These are phyloP conservation scores for Abscondita cerata DNA, from an alignment of 2,888 invertebrate genomes.

Conservation along the genomic window DNA sequence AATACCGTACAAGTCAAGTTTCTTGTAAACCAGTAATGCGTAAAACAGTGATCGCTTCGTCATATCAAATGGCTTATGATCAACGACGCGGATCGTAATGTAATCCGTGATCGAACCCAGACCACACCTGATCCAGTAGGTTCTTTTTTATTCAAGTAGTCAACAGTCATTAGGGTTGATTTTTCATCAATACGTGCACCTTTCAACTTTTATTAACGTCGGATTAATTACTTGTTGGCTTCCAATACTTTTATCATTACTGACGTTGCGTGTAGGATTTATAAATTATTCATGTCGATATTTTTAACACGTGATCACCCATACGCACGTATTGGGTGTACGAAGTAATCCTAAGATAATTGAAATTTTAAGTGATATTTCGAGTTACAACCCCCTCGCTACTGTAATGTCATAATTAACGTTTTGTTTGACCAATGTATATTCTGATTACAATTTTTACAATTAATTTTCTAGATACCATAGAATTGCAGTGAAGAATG, in stretches of 20 bases:
- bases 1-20: constrained; percentile 17
- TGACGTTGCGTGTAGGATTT: not conserved
- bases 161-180: constrained; percentile 36
- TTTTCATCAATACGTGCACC: constrained; percentile 19
- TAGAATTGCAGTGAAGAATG: too few relatives aligned
- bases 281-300: constrained; percentile 32
- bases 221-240: constrained; percentile 7
- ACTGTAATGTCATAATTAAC: not conserved
- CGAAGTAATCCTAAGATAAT: constrained; percentile 56
- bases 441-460: not conserved
- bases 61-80: constrained; percentile 51
- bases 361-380: constrained; percentile 40
- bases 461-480: not conserved
- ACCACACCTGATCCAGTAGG: constrained; percentile 53
- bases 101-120: constrained; percentile 48
- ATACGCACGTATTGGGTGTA: constrained; percentile 48
- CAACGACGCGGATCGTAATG: constrained; percentile 48
- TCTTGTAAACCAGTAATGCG: constrained; percentile 38
- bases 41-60: constrained; percentile 53
- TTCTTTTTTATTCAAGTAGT: constrained; percentile 37
- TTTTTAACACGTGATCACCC: constrained; percentile 54
- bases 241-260: constrained; percentile 10
- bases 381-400: not conserved
- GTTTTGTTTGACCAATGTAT: not conserved
- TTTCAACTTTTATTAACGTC: constrained; percentile 22